These are phyloP conservation scores for Ptychoptera contaminata DNA, from an alignment of 2,888 invertebrate genomes.

Conservation along the genomic window DNA sequence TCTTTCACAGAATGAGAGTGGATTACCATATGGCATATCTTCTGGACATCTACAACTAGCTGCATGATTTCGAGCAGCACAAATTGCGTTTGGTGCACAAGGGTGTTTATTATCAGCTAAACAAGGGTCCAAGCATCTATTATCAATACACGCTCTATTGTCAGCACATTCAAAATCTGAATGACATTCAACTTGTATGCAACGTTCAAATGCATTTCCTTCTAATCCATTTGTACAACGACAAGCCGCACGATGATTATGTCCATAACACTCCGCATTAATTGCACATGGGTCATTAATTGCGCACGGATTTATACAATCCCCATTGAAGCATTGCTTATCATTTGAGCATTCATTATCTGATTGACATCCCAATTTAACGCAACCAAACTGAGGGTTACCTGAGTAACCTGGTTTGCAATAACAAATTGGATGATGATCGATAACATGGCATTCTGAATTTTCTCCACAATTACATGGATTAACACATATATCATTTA, in stretches of 20 bases:
- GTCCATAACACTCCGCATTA: conserved; percentile 71
- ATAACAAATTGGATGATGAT: conserved; percentile 74
- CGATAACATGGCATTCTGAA: conserved; percentile 63
- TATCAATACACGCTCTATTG: conserved; percentile 53
- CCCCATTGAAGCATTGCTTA: conserved; percentile 67
- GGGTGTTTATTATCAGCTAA: conserved; percentile 37
- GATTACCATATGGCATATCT: conserved; percentile 62
- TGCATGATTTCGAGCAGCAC: conserved; percentile 63
- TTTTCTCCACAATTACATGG: conserved; percentile 77
- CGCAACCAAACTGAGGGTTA: conserved; percentile 68
- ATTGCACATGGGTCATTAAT: conserved; percentile 66
- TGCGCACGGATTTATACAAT: conserved; percentile 68
- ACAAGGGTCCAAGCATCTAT: conserved; percentile 69
- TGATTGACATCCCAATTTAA: conserved; percentile 64
- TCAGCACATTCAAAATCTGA: conserved; percentile 63
- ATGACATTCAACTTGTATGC: conserved; percentile 64
- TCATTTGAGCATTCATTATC: conserved; percentile 68
- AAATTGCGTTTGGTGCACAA: conserved; percentile 71
- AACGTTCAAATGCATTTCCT: conserved; percentile 67
- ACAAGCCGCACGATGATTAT: conserved; percentile 63
- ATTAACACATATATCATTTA: conserved; percentile 61
- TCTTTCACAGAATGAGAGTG: conserved; percentile 56
- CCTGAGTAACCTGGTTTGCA: conserved; percentile 73
- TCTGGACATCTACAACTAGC: conserved; percentile 73
- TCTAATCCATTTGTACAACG: conserved; percentile 59